These are phyloP conservation scores for Micoletzkya japonica DNA, from an alignment of 2,888 invertebrate genomes.

Conservation along the genomic window DNA sequence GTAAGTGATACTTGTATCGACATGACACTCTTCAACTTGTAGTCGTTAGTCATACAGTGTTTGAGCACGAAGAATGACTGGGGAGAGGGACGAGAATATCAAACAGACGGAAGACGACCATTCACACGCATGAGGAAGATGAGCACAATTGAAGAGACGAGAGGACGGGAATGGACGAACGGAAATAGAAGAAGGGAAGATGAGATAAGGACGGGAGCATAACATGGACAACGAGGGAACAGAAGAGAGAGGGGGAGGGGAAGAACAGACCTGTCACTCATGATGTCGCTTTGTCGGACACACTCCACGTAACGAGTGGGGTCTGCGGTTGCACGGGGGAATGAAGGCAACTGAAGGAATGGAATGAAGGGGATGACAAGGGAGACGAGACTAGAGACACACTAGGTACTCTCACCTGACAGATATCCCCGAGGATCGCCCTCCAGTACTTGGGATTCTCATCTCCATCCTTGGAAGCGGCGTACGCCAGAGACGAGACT, in stretches of 20 bases:
- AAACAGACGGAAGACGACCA: no score
- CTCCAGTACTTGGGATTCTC: constrained; percentile 58
- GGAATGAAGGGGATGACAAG: not conserved
- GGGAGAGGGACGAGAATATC: no score
- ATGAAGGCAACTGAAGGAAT: constrained; percentile 47
- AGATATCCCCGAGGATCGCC: constrained; percentile 61
- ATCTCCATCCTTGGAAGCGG: constrained; percentile 41
- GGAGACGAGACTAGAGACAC: not conserved
- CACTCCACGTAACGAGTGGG: constrained; percentile 61
- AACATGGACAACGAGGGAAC: not conserved
- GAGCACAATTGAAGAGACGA: not conserved
- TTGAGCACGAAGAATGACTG: no score
- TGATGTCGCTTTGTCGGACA: constrained; percentile 52
- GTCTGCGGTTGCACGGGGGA: constrained; percentile 59
- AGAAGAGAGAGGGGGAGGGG: not conserved
- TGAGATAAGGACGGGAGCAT: not conserved
- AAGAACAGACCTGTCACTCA: constrained; percentile 49
- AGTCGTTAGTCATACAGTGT: no score
- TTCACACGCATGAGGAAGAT: not conserved
- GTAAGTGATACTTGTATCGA: not conserved
- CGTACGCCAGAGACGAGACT: not conserved
- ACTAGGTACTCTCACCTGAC: constrained; percentile 34
- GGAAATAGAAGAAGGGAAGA: not conserved
- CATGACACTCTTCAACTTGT: not conserved
- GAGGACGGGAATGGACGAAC: not conserved